Evolutionary conservation across 2,113 vertebrate genomes (phyloP).

Genomic region (Parotia lawesii): DNA sequence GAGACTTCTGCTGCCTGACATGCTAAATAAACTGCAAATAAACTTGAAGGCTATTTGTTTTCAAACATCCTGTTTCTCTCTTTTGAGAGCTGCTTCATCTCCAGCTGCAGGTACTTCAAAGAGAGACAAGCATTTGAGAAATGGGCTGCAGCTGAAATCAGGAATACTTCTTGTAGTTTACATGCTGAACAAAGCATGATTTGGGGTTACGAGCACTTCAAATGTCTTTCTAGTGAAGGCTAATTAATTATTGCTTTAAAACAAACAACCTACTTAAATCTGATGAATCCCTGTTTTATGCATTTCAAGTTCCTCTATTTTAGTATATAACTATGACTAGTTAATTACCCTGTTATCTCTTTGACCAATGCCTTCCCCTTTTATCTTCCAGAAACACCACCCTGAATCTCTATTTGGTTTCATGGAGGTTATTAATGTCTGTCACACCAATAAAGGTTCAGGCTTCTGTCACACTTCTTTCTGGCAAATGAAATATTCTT

Average conservation of each 20-base stretch:
- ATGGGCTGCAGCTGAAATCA: slow-evolving; percentile 27
- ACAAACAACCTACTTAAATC: background rate
- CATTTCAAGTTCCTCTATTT: background rate
- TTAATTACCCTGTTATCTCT: background rate
- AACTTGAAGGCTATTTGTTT: slow-evolving; percentile 24
- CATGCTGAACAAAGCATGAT: background rate
- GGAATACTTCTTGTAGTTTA: background rate
- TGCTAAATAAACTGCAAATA: background rate
- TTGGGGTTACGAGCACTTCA: background rate
- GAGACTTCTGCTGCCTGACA: background rate
- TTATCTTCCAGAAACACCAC: background rate
- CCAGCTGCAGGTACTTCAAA: slow-evolving; percentile 43
- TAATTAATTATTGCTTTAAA: background rate
- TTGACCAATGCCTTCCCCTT: background rate
- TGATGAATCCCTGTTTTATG: background rate
- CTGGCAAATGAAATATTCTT: background rate
- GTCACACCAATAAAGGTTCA: background rate
- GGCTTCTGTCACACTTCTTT: background rate
- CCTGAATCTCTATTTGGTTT: background rate
- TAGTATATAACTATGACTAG: background rate
- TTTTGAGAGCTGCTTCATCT: slow-evolving; percentile 22
- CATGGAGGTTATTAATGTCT: background rate
- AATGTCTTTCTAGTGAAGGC: background rate
- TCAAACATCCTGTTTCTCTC: background rate
- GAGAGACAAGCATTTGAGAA: slow-evolving; percentile 30